Evolutionary conservation across 2,113 vertebrate species (phyloP), one percentile per base, ranked within the genome.

Genomic region (Taxidea taxus): DNA sequence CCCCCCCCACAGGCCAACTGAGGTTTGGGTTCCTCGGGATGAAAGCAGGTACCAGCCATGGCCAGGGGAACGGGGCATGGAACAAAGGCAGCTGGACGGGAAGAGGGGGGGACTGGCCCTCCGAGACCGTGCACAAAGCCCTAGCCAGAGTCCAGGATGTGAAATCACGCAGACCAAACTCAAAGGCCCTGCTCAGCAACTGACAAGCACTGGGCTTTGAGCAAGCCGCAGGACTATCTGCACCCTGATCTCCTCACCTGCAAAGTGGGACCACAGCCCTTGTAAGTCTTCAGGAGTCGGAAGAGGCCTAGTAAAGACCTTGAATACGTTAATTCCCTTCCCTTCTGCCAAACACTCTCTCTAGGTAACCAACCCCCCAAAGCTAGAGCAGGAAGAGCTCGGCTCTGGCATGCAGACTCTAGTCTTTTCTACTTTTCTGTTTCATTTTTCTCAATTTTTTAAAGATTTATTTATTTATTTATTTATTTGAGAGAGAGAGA

Each of bases 1-100:
- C n/a, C n/a, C n/a, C n/a, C n/a, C n/a, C n/a, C n/a, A 56, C 25
- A 4, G 1, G 0, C 14, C 82, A 66, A 7, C 3, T 0, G 2
- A 4, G 0, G 11, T 4, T 25, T 5, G 6, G 37, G 31, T 9
- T 4, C 68, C n/a, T 25, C 11, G 1, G 58, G 14, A 31, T 62
- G 64, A n/a, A 39, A 77, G 42, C 14, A 34, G 12, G 23, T 16
- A 21, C n/a, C 25, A 7, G 39, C 47, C 56, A 7, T 0, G 4
- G 1, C 39, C 1, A 4, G 58, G 42, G 15, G n/a, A 78, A 27
- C 4, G 4, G 2, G 77, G 62, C 75, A 49, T 1, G 7, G 25
- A 34, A 42, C 54, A n/a, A n/a, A 77, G n/a, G 64, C 49, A 27
- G 12, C 10, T 34, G 42, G 9, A 13, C 21, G 56, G 42, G 5